Base-by-base conservation (phyloP, 2,888 invertebrate genomes). In the Baccha elongata region DNA sequence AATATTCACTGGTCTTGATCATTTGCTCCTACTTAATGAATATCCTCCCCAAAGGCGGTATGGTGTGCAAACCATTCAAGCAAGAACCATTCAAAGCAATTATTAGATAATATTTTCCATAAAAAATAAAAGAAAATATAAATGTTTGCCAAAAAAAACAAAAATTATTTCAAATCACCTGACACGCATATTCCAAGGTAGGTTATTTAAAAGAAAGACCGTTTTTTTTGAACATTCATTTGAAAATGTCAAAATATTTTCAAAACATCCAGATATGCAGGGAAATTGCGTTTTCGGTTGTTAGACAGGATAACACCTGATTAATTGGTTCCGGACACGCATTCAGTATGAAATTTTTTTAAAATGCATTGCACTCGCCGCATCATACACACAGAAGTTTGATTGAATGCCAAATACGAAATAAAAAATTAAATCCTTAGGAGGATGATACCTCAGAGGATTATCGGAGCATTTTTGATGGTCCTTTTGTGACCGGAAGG, bases 251-350 rank as follows among this genome's bases (percentile, higher is more conserved):
- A 76, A 76, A 81, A 81, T 75, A 81, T 81, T 81, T 75, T 19
- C 60, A 81, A 80, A 75, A 80, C 64, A 58, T 37, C 42, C 53
- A 64, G 76, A 67, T 37, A n/a, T n/a, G n/a, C 60, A 35, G 52
- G 58, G n/a, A 73, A 26, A 42, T 50, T 26, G 40, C 23, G 3
- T 53, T 53, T 53, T 76, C 72, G 40, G 71, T 67, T 67, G 83
- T 73, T 73, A 73, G 83, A 78, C 83, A 83, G 72, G 64, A 83
- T 73, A 78, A 78, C 83, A 83, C 83, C 83, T 78, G 83, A 83
- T 83, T 78, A 83, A 78, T 83, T 83, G 78, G 83, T 78, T 83
- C 42, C 71, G 71, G 71, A 67, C 81, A 81, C 81, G 81, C 76
- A 81, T 46, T 58, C 46, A 58, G 21, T 17, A 52, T 40, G 46